These are phyloP conservation scores for Zaprionus ornatus DNA, from an alignment of 1,140 invertebrate species.

Conservation along the genomic window DNA sequence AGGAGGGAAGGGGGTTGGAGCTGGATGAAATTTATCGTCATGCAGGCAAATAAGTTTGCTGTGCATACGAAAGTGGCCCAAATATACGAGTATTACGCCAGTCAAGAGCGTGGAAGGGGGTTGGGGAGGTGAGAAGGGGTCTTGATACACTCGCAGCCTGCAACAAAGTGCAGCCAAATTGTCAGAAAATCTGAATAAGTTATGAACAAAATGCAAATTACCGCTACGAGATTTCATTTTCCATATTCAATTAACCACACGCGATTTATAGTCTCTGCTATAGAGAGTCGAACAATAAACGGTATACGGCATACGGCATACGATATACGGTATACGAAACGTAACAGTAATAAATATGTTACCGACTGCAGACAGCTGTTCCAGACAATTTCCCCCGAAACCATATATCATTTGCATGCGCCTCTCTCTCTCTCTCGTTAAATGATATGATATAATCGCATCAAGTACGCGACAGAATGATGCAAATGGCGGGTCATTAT, in stretches of 20 bases:
- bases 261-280: constrained; percentile 1
- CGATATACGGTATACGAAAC: not conserved
- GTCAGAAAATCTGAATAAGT: not conserved
- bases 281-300: not conserved
- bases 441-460: not conserved
- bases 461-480: not conserved
- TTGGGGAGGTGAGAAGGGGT: not conserved
- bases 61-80: constrained; percentile 20
- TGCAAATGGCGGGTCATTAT: not conserved
- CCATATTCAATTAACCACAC: constrained; percentile 15
- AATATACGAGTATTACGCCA: not conserved
- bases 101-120: too few species aligned
- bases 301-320: not conserved
- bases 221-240: not conserved
- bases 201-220: constrained; percentile 2
- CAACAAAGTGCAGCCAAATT: constrained; percentile 16
- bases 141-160: not conserved
- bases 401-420: constrained; percentile 1
- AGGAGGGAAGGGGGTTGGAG: constrained; percentile 20
- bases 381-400: not conserved
- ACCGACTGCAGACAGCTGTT: not conserved
- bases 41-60: constrained; percentile 37
- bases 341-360: constrained; percentile 1
- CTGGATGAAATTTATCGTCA: constrained; percentile 66
- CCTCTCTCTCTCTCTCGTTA: not conserved